Percentiles rank a stretch among this genome's conserved stretches.
These are phyloP conservation scores for Magallana nippona DNA, from an alignment of 2,888 invertebrate genomes.

Conservation along the genomic window DNA sequence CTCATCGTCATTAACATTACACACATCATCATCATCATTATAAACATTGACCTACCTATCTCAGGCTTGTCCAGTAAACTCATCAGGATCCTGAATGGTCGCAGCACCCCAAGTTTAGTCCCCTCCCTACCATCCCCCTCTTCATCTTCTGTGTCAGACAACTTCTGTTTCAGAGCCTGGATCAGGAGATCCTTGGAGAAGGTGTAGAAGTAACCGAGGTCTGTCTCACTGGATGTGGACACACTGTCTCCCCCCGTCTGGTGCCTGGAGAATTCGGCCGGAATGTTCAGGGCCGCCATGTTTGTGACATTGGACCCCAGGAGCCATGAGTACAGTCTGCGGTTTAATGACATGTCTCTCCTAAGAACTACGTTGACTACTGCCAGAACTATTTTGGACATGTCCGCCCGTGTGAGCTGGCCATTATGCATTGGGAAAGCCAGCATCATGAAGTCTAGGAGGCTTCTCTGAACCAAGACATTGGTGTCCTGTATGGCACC, in stretches of 20 bases:
- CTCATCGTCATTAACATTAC: too few species aligned
- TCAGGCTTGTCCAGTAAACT: conserved; percentile 92
- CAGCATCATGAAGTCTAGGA: conserved; percentile 89
- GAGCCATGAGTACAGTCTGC: conserved; percentile 91
- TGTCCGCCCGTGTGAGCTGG: conserved; percentile 84
- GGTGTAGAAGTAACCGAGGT: conserved; percentile 83
- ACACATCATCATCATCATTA: too few species aligned
- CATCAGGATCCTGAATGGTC: conserved; percentile 86
- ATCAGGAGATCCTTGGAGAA: conserved; percentile 85
- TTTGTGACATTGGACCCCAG: conserved; percentile 84
- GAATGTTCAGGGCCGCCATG: conserved; percentile 45
- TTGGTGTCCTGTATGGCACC: conserved; percentile 89
- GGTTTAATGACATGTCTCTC: conserved; percentile 93
- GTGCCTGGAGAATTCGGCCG: conserved; percentile 49
- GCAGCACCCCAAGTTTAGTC: conserved; percentile 57
- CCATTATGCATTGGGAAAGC: conserved; percentile 92
- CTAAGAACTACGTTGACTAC: conserved; percentile 87
- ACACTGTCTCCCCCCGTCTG: conserved; percentile 57
- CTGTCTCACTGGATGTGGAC: conserved; percentile 66
- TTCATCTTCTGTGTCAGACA: conserved; percentile 53
- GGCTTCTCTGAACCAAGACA: conserved; percentile 91
- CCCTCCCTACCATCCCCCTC: conserved; percentile 48
- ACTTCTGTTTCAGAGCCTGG: conserved; percentile 71
- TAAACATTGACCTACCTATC: conserved; percentile 81
- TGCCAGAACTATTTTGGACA: conserved; percentile 87